Conservation (phyloP, 2,113 vertebrate genomes). For the Isurus oxyrinchus region DNA sequence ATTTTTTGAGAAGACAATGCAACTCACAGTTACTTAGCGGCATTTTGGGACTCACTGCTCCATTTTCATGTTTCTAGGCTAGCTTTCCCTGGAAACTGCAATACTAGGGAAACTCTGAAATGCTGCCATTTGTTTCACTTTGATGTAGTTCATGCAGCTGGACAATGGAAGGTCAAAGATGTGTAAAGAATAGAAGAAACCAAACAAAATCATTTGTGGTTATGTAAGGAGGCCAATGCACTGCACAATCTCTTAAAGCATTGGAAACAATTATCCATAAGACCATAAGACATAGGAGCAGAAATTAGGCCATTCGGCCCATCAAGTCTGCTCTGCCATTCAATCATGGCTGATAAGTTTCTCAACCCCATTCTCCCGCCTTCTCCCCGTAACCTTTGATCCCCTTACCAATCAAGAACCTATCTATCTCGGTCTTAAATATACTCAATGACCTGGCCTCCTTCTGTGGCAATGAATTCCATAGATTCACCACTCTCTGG, state of each 20-base stretch:
- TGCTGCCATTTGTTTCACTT: background rate
- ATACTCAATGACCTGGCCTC: no score
- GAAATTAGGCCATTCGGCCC: no score
- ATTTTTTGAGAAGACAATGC: background rate
- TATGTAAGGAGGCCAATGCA: background rate
- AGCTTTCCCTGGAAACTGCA: background rate
- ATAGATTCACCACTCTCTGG: no score
- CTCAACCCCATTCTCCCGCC: no score
- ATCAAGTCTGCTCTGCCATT: no score
- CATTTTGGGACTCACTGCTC: background rate
- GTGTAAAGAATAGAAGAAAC: background rate
- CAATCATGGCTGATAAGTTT: no score
- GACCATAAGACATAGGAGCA: no score
- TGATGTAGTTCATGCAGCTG: background rate
- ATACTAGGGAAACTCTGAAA: background rate
- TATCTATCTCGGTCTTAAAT: no score
- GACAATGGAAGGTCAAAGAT: background rate
- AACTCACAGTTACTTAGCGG: background rate
- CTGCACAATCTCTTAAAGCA: background rate
- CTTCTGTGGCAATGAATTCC: no score
- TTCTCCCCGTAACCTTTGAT: no score
- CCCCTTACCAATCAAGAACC: no score
- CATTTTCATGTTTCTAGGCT: background rate
- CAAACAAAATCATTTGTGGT: background rate
- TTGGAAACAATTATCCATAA: slow-evolving; percentile 19